Evolutionary conservation across 2,888 invertebrate species (phyloP).

Genomic region (Eretmocerus hayati): DNA sequence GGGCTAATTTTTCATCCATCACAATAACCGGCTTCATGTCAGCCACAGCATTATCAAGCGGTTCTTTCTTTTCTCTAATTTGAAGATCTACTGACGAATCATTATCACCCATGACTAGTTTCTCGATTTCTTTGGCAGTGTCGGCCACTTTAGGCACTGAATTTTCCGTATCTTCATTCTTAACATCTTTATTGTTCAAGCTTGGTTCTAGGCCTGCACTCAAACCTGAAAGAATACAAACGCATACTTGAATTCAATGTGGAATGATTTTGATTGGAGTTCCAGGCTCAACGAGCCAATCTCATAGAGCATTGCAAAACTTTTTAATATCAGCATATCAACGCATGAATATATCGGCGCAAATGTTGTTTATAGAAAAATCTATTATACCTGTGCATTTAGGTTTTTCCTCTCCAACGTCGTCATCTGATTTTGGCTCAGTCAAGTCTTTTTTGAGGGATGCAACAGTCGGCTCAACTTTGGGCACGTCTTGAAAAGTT

Average conservation of each 20-base stretch:
- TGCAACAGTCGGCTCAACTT: conserved; percentile 28
- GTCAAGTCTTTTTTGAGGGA: conserved; percentile 38
- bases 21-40: neutral
- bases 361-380: neutral
- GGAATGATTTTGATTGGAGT: no score
- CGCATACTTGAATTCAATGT: no score
- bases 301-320: neutral
- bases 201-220: conserved; percentile 7
- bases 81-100: conserved; percentile 24
- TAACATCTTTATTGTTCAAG: conserved; percentile 26
- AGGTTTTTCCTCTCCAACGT: conserved; percentile 31
- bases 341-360: no score
- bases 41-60: neutral
- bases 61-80: neutral
- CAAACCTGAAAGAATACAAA: conserved; percentile 3
- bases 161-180: conserved; percentile 34
- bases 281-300: no score
- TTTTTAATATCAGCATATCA: no score
- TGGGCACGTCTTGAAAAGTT: neutral
- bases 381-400: conserved; percentile 20
- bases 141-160: conserved; percentile 44
- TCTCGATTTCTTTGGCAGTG: conserved; percentile 47
- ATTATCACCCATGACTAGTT: conserved; percentile 45
- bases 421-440: conserved; percentile 8
- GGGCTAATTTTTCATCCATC: conserved; percentile 19